Conservation (phyloP, 1,140 invertebrate species). For the Elymnias hypermnestra region DNA sequence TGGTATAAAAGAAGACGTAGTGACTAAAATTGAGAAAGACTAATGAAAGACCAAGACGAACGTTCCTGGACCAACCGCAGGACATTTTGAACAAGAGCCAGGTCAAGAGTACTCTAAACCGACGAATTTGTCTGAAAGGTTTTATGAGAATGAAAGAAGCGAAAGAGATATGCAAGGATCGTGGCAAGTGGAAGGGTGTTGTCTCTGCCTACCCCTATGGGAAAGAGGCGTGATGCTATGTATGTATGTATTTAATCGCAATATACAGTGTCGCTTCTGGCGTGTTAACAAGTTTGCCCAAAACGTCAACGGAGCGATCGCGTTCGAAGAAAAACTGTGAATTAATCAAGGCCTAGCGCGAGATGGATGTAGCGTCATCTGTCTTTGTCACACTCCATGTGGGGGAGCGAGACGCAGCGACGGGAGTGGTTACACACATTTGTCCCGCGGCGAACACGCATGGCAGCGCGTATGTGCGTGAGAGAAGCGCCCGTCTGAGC, state of each 20-base stretch:
- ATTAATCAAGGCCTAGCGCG: constrained; percentile 56
- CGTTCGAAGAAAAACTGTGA: constrained; percentile 68
- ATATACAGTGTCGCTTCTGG: constrained; percentile 5
- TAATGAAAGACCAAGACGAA: too few species aligned
- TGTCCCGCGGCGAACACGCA: not conserved
- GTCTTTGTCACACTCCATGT: constrained; percentile 45
- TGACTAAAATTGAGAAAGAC: too few species aligned
- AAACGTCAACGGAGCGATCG: constrained; percentile 51
- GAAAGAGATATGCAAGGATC: too few species aligned
- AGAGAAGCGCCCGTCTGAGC: not conserved
- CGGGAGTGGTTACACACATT: not conserved
- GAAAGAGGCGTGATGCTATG: too few species aligned
- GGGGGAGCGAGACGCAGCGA: constrained; percentile 6
- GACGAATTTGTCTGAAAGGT: too few species aligned
- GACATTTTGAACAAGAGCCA: too few species aligned
- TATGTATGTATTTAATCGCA: not conserved
- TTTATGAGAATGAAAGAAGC: too few species aligned
- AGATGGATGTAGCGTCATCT: constrained; percentile 45
- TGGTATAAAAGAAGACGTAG: too few species aligned
- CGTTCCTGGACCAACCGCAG: too few species aligned
- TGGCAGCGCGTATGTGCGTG: constrained; percentile 1
- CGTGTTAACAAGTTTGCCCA: constrained; percentile 40
- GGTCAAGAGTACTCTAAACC: too few species aligned
- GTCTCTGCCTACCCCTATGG: too few species aligned
- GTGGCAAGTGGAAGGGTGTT: too few species aligned